phyloP scores from a whole-genome alignment of 2,113 vertebrate genomes.

The Pycnonotus jocosus region DNA sequence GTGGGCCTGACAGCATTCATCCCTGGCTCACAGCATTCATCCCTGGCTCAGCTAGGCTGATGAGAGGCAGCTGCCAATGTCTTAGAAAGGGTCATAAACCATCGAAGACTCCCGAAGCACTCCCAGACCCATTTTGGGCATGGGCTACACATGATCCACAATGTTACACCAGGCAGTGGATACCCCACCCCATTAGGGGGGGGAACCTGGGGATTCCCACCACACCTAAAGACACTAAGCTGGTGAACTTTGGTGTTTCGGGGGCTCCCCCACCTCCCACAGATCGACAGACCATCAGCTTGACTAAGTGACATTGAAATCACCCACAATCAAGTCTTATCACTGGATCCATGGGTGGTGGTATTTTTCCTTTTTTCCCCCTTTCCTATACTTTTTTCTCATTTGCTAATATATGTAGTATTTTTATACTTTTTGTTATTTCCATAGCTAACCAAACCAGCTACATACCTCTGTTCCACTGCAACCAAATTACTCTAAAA shows the following conservation, averaged over 20 bases:
- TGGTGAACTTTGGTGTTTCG: not conserved
- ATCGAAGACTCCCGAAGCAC: not conserved
- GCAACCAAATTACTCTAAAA: not conserved
- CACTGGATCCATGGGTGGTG: not conserved
- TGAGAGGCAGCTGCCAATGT: not conserved
- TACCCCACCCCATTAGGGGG: not conserved
- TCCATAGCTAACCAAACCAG: not conserved
- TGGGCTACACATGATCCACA: not conserved
- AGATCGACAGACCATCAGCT: not conserved
- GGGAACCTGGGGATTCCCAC: not conserved
- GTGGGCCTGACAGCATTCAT: not conserved
- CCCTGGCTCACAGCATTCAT: not conserved
- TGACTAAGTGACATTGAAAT: rapidly evolving
- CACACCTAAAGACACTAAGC: too few relatives aligned
- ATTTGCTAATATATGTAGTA: not conserved
- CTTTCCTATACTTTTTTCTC: not conserved
- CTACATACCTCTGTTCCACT: not conserved
- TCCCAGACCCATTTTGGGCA: too few relatives aligned
- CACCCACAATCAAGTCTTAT: not conserved
- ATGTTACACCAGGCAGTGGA: too few relatives aligned
- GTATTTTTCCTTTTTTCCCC: too few relatives aligned
- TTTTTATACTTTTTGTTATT: not conserved
- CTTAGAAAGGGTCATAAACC: not conserved
- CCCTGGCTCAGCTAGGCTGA: rapidly evolving
- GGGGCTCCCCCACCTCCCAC: not conserved